Evolutionary conservation across 2,113 vertebrate species (phyloP), one percentile per base, ranked within the genome.

Genomic region (Podarcis cretensis): DNA sequence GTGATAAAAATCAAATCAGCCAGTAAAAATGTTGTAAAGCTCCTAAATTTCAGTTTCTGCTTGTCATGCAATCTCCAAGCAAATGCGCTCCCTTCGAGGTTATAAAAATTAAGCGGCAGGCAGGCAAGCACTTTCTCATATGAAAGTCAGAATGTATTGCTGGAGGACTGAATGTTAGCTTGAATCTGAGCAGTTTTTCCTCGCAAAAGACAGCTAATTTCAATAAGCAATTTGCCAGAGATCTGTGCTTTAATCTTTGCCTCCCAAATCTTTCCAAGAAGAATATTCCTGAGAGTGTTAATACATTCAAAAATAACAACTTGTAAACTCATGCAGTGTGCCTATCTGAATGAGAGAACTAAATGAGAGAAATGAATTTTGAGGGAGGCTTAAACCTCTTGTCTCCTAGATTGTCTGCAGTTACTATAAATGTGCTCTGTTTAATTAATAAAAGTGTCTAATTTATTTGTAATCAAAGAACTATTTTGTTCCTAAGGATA

Each of bases 61-160:
- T 93, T 93, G 93, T 93, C 95, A 85, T 6, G 82, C 89, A 92
- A 7, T 87, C 87, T 75, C 92, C 89, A 85, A 88, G 94, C 91
- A 95, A 95, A 96, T 93, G 74, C 92, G 13, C 37, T 94, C 86
- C 92, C 89, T 76, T 87, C 85, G 40, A 82, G 87, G 68, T 83
- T 94, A 91, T 95, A 91, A 96, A 96, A 95, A 91, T 89, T 85
- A 86, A 93, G 89, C 89, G 75, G 86, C 25, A 92, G 93, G 82
- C 35, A 5, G 66, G 81, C 37, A 75, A 83, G 75, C 8, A 76
- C 75, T 63, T 90, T 92, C 77, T 90, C 91, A 84, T 94, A 93
- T 69, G 90, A 87, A 82, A 90, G 85, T 40, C 68, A 75, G 89
- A 90, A 85, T 66, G 30, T 85, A 94, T 90, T 89, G 91, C 93